Base-by-base conservation (phyloP, 2,888 invertebrate species). In the Philopedon plagiatum region DNA sequence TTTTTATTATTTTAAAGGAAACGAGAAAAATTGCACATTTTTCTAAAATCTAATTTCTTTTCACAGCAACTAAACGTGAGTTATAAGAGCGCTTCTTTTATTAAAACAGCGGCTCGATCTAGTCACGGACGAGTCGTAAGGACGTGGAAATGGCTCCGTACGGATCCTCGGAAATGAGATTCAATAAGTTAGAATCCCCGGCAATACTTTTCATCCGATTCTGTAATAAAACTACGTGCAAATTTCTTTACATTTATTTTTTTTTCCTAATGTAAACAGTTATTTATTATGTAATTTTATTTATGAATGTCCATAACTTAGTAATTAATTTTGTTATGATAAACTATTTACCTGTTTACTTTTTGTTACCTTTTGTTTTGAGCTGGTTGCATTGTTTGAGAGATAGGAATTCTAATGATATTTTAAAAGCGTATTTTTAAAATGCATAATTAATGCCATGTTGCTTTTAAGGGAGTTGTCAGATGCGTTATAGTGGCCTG, bases 111-210 rank as follows among this genome's bases (percentile, higher is more conserved):
- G 56, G 34, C 72, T 56, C 60, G 68, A 68, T 71, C 75, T 77
- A 77, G 80, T 80, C 80, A 81, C 80, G 80, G 79, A 77, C 78
- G 74, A 75, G 78, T 79, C 76, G 77, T 78, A 80, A 78, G 82
- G 77, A 84, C 83, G 83, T 84, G 83, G 80, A 81, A 84, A 84
- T 82, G 79, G 81, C 79, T 78, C 76, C 79, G 78, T 80, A 81
- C 80, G 78, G 79, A 79, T 81, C 78, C 80, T 75, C 71, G 80
- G 80, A 83, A 83, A 82, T 83, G 82, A 83, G 81, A 83, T 82
- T 80, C 83, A 82, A 83, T 84, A 84, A 84, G 80, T 84, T 83
- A 82, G 80, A 81, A 73, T 80, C 79, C 78, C 74, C 69, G 68
- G 79, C 78, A 77, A 81, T 83, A 83, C 81, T 83, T 84, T 80